Conservation (phyloP, 2,797 vertebrate species). For the Simalia tracyae region DNA sequence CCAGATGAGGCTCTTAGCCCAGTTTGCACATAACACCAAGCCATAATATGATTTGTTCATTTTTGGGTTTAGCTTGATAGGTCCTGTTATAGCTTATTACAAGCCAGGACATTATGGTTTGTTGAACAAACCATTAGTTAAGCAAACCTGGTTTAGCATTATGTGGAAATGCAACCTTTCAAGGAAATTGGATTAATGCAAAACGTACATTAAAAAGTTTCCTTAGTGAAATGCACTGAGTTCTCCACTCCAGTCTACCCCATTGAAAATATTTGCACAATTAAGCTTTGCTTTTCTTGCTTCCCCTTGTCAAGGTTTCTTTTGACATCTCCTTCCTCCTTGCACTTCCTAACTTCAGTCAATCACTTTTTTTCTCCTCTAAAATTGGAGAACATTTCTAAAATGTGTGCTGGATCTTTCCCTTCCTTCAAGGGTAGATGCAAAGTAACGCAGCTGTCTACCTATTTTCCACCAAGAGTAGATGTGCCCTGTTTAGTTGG, state of each 20-base stretch:
- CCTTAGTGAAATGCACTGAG: not conserved
- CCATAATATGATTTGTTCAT: not conserved
- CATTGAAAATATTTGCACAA: not conserved
- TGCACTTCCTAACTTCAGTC: not conserved
- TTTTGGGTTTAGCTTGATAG: not conserved
- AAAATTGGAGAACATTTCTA: not conserved
- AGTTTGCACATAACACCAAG: not conserved
- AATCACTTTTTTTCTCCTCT: not conserved
- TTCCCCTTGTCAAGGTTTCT: not conserved
- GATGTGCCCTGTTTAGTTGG: not conserved
- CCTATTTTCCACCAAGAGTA: not conserved
- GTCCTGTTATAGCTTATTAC: not conserved
- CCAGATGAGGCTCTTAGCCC: not conserved
- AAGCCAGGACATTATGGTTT: not conserved
- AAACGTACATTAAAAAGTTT: not conserved
- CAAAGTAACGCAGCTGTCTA: not conserved
- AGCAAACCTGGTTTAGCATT: not conserved
- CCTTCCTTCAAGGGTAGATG: not conserved
- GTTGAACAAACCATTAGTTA: not conserved
- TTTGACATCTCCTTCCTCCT: not conserved
- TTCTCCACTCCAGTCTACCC: not conserved
- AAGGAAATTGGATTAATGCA: not conserved
- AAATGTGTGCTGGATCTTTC: not conserved
- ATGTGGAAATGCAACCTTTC: not conserved
- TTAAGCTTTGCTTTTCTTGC: not conserved